A percentile compares a stretch with the other conserved stretches of the same genome.
Conservation (phyloP, 2,113 vertebrate genomes). For the Artemisiospiza belli region DNA sequence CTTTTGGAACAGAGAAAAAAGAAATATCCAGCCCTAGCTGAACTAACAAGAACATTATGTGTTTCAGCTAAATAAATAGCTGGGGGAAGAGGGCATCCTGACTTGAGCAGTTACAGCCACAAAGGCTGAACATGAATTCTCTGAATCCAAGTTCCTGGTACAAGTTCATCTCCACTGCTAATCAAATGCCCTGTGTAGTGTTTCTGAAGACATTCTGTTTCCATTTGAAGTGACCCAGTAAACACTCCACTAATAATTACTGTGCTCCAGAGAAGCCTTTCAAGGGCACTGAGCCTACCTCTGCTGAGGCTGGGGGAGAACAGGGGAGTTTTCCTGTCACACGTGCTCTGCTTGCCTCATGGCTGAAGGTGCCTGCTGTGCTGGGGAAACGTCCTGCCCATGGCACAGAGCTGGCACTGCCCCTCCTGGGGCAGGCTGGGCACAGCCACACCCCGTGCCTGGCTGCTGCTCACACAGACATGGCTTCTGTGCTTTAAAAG, state of each 20-base stretch:
- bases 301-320: rapidly evolving
- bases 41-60: not conserved
- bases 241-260: not conserved
- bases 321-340: not conserved
- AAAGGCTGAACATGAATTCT: not conserved
- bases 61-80: slow-evolving; percentile 49
- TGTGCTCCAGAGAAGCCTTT: not conserved
- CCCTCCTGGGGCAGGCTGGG: not conserved
- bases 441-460: rapidly evolving
- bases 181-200: not conserved
- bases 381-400: not conserved
- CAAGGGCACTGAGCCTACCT: not conserved
- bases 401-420: not conserved
- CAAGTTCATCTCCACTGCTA: not conserved
- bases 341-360: rapidly evolving
- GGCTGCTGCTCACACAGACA: not conserved
- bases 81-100: not conserved
- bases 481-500: rapidly evolving
- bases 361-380: rapidly evolving
- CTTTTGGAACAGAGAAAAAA: slow-evolving; percentile 32
- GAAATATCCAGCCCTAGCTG: not conserved
- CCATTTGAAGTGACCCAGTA: not conserved
- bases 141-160: not conserved
- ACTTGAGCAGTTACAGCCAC: not conserved
- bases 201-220: not conserved